phyloP scores from a whole-genome alignment of 2,888 invertebrate genomes.

The Aphidius colemani region DNA sequence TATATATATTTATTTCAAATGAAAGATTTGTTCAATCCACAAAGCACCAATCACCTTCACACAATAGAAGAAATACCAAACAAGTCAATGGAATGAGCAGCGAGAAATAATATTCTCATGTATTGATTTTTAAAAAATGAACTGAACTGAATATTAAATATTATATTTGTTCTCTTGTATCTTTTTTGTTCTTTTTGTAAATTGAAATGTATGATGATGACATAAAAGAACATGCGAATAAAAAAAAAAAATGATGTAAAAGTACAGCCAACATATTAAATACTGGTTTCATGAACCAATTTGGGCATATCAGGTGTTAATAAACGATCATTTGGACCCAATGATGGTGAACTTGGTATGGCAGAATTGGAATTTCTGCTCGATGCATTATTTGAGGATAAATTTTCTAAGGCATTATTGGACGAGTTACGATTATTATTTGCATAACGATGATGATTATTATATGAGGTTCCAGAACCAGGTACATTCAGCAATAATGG shows the following conservation, averaged over 20 bases:
- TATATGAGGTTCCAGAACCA: conserved; percentile 48
- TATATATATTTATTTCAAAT: background rate
- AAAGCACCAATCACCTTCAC: conserved; percentile 2
- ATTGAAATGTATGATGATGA: background rate
- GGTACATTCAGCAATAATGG: conserved; percentile 56
- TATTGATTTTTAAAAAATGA: background rate
- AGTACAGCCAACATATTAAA: conserved; percentile 58
- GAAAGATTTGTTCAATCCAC: conserved; percentile 9
- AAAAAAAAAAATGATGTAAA: background rate
- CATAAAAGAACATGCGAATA: conserved; percentile 7
- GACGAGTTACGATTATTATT: conserved; percentile 45
- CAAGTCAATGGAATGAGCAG: background rate
- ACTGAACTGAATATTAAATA: too few relatives aligned
- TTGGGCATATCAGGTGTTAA: conserved; percentile 66
- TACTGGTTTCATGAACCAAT: conserved; percentile 75
- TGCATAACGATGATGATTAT: conserved; percentile 47
- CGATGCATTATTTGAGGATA: conserved; percentile 43
- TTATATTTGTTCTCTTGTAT: too few relatives aligned
- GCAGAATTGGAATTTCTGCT: conserved; percentile 47
- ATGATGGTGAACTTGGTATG: conserved; percentile 47
- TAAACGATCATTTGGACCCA: conserved; percentile 57
- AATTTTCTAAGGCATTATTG: conserved; percentile 44
- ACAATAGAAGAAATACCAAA: background rate
- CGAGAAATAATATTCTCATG: background rate
- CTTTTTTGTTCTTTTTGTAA: too few relatives aligned